Conservation (phyloP, 1,140 invertebrate species). For the Hermetia illucens region DNA sequence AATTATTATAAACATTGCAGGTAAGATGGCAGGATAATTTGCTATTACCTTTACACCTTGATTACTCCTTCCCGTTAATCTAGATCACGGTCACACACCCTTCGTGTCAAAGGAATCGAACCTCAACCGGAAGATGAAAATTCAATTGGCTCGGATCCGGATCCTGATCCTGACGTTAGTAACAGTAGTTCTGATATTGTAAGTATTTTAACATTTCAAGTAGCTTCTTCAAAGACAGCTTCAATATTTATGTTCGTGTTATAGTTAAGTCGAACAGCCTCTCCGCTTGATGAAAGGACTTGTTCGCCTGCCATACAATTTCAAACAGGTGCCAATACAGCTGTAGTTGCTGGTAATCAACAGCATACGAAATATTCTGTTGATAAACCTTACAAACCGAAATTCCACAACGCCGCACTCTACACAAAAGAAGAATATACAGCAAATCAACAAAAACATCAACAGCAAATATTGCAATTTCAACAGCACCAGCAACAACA, state of each 20-base stretch:
- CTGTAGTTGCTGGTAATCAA: constrained; percentile 1
- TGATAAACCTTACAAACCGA: constrained; percentile 53
- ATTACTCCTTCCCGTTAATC: not conserved
- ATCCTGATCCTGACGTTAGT: constrained; percentile 22
- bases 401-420: constrained; percentile 52
- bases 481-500: constrained; percentile 9
- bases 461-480: constrained; percentile 5
- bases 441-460: constrained; percentile 8
- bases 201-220: constrained; percentile 7
- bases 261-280: constrained; percentile 21
- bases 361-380: constrained; percentile 5
- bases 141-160: constrained; percentile 35
- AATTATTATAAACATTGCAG: constrained; percentile 85
- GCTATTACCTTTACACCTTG: not conserved
- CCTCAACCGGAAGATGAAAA: constrained; percentile 35
- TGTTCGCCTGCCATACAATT: constrained; percentile 11
- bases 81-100: constrained; percentile 62
- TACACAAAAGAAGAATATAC: constrained; percentile 28
- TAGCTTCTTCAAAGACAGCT: too few species aligned
- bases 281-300: constrained; percentile 19
- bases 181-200: constrained; percentile 28
- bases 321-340: constrained; percentile 19
- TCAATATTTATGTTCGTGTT: constrained; percentile 2
- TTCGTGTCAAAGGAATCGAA: constrained; percentile 47
- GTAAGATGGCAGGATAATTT: constrained; percentile 8